Conservation (phyloP, 2,113 vertebrate species). For the Chaetodon auriga region DNA sequence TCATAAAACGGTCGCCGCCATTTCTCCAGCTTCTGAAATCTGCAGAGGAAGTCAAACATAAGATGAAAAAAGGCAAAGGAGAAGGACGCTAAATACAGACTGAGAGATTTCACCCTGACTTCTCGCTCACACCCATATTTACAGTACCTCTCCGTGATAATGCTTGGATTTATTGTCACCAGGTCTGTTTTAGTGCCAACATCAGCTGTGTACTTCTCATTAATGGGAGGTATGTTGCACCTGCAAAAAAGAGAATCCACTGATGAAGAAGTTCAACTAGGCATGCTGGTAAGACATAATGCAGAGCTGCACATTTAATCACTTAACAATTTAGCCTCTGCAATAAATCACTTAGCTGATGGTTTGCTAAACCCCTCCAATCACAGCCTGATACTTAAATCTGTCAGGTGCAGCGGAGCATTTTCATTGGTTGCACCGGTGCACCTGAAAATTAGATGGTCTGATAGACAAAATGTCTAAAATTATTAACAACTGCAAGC, state of each 20-base stretch:
- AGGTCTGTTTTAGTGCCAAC: slow-evolving; percentile 96
- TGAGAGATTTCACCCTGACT: neutral
- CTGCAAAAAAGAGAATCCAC: slow-evolving; percentile 74
- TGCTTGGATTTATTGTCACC: slow-evolving; percentile 98
- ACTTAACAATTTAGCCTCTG: neutral
- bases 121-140: neutral
- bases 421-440: too few relatives aligned
- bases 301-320: slow-evolving; percentile 7
- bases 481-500: too few relatives aligned
- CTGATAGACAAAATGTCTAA: too few relatives aligned
- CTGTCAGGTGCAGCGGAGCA: neutral
- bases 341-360: neutral
- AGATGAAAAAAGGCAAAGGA: neutral
- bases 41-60: slow-evolving; percentile 57
- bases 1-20: slow-evolving; percentile 96
- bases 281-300: neutral
- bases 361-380: neutral
- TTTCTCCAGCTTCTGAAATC: slow-evolving; percentile 97
- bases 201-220: slow-evolving; percentile 90
- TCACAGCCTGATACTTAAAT: too few relatives aligned
- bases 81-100: neutral
- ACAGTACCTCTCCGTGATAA: slow-evolving; percentile 94
- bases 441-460: too few relatives aligned
- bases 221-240: slow-evolving; percentile 97
- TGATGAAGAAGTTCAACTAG: neutral